These are phyloP conservation scores for Dasyurus viverrinus DNA, from an alignment of 2,113 vertebrate genomes.

Conservation along the genomic window DNA sequence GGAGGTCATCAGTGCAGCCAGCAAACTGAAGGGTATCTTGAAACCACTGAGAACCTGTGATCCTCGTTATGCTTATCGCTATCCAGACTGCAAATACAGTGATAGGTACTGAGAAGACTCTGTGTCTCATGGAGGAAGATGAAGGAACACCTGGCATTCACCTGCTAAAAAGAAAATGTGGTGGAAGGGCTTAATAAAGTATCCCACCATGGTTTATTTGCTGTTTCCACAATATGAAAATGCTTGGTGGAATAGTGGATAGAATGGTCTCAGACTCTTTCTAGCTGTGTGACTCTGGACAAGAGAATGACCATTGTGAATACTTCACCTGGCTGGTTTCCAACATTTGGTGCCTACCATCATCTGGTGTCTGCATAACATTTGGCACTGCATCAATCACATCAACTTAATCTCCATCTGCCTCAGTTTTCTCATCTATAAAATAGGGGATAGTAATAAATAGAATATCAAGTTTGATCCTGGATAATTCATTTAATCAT, in stretches of 20 bases:
- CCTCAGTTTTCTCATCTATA: not conserved
- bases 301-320: not conserved
- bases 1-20: conserved; percentile 54
- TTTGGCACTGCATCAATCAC: too few species aligned
- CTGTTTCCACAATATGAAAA: not conserved
- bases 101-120: conserved; percentile 68
- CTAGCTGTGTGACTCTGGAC: not conserved
- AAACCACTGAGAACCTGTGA: conserved; percentile 85
- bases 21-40: conserved; percentile 81
- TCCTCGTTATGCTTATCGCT: conserved; percentile 87
- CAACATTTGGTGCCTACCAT: too few species aligned
- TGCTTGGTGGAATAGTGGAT: not conserved
- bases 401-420: not conserved
- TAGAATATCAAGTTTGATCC: not conserved
- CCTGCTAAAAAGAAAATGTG: not conserved
- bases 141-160: too few species aligned
- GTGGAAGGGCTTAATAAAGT: not conserved
- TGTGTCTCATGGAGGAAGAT: not conserved
- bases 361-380: too few species aligned
- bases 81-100: conserved; percentile 90
- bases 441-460: not conserved
- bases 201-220: not conserved
- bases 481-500: not conserved
- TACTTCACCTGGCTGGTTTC: too few species aligned
- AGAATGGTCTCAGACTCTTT: not conserved